These are phyloP conservation scores for Platanista minor DNA, from an alignment of 2,113 vertebrate genomes.

Conservation along the genomic window DNA sequence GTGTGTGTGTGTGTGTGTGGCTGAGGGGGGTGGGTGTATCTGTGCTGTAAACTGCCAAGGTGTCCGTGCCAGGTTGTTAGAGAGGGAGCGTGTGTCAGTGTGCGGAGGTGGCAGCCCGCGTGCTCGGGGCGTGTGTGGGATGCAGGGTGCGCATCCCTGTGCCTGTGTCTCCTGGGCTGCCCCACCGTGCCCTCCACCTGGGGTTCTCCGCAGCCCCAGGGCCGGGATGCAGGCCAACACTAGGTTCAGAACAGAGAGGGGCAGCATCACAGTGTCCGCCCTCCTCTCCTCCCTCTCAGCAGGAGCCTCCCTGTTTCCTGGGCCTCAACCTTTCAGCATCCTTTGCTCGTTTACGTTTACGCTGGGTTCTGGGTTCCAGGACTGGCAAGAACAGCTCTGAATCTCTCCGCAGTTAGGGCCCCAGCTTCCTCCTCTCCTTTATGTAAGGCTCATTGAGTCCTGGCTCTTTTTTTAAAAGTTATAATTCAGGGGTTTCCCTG, in stretches of 20 bases:
- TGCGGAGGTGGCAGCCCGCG: background rate
- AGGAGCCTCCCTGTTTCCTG: background rate
- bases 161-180: background rate
- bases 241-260: background rate
- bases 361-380: background rate
- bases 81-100: background rate
- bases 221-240: background rate
- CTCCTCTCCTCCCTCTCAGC: background rate
- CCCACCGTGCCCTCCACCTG: background rate
- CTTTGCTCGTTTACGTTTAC: background rate
- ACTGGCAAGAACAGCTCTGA: background rate
- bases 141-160: background rate
- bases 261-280: too few relatives aligned
- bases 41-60: background rate
- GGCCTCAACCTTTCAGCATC: background rate
- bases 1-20: background rate
- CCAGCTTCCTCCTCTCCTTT: background rate
- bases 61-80: background rate
- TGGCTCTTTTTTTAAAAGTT: background rate
- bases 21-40: background rate
- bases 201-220: background rate
- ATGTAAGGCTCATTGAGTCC: background rate
- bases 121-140: background rate
- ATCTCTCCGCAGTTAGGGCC: background rate
- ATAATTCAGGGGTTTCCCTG: too few relatives aligned